Conservation (phyloP, 2,888 invertebrate genomes). For the Leptinotarsa haldemani region DNA sequence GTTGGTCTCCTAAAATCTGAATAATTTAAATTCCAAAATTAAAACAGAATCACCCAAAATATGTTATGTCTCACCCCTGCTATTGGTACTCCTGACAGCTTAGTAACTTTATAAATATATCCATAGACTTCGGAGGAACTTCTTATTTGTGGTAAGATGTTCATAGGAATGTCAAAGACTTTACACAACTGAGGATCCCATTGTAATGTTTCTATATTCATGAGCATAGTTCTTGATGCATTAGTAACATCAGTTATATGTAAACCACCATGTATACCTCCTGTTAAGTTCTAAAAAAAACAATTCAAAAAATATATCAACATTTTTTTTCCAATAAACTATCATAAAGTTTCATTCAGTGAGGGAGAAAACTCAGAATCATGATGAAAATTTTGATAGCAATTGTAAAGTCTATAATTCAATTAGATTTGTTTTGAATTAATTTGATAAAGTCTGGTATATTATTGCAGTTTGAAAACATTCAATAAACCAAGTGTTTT, state of each 20-base stretch:
- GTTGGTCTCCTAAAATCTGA: conserved; percentile 94
- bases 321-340: too few relatives aligned
- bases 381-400: too few relatives aligned
- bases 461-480: too few relatives aligned
- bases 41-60: background rate
- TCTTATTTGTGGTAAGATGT: conserved; percentile 87
- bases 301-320: conserved; percentile 7
- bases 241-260: conserved; percentile 97
- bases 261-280: conserved; percentile 73
- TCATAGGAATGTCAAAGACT: conserved; percentile 88
- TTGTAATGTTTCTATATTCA: conserved; percentile 87
- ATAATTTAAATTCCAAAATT: conserved; percentile 19
- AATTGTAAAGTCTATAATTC: too few relatives aligned
- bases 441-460: too few relatives aligned
- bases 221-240: conserved; percentile 94
- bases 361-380: too few relatives aligned
- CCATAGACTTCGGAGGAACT: conserved; percentile 95
- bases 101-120: conserved; percentile 75
- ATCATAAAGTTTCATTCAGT: too few relatives aligned
- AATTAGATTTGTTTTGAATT: too few relatives aligned
- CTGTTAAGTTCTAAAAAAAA: conserved; percentile 74
- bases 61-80: conserved; percentile 78
- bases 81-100: conserved; percentile 85
- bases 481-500: too few relatives aligned
- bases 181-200: conserved; percentile 90